These are phyloP conservation scores for Caenorhabditis panamensis DNA, from an alignment of 2,888 invertebrate species.

Conservation along the genomic window DNA sequence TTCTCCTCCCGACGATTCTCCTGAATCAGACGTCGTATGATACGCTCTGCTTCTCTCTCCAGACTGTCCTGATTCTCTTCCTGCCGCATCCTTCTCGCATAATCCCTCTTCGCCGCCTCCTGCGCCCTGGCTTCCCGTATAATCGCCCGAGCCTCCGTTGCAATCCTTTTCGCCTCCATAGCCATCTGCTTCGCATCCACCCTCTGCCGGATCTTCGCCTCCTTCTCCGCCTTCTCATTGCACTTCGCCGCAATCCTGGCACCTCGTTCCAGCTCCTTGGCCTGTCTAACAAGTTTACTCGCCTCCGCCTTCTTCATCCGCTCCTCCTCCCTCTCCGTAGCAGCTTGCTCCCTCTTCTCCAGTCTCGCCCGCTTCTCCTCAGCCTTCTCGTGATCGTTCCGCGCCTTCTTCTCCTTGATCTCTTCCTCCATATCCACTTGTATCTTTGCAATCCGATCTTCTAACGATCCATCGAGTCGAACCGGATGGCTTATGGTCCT, in stretches of 20 bases:
- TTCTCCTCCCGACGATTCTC: slow-evolving; percentile 34
- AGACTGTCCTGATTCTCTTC: slow-evolving; percentile 11
- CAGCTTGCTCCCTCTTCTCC: slow-evolving; percentile 9
- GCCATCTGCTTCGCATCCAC: slow-evolving; percentile 26
- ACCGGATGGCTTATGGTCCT: slow-evolving; percentile 36
- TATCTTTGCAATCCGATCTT: slow-evolving; percentile 9
- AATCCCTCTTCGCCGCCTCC: slow-evolving; percentile 15
- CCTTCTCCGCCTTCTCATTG: slow-evolving; percentile 17
- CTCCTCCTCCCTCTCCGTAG: slow-evolving; percentile 21
- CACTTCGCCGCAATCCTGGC: slow-evolving; percentile 17
- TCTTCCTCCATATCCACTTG: slow-evolving; percentile 47
- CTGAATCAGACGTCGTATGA: slow-evolving; percentile 40
- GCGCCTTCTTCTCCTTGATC: slow-evolving; percentile 27
- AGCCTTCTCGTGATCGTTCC: slow-evolving; percentile 31
- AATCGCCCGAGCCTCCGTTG: slow-evolving; percentile 18
- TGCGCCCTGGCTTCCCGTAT: slow-evolving; percentile 5
- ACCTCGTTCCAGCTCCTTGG: slow-evolving; percentile 28
- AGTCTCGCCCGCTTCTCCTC: slow-evolving; percentile 34
- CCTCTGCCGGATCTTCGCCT: slow-evolving; percentile 13
- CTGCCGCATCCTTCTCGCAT: not conserved
- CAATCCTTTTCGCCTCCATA: slow-evolving; percentile 33
- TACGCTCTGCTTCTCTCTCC: slow-evolving; percentile 55
- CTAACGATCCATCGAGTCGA: slow-evolving; percentile 28
- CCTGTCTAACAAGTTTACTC: slow-evolving; percentile 15
- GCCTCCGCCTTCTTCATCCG: slow-evolving; percentile 19